These are phyloP conservation scores for Druon quercuslanigerum DNA, from an alignment of 1,140 invertebrate genomes.

Conservation along the genomic window DNA sequence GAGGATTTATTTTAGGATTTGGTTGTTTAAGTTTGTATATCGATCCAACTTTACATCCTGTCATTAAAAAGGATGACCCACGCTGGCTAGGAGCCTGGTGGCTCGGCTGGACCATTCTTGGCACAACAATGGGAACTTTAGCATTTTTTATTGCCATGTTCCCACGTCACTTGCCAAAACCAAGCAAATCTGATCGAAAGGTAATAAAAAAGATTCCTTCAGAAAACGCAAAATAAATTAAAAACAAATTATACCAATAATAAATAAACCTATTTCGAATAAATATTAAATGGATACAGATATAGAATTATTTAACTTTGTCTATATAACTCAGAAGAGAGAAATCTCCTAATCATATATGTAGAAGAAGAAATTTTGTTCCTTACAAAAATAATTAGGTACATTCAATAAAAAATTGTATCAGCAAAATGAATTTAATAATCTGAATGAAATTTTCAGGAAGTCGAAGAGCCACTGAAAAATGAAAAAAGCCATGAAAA, in stretches of 20 bases:
- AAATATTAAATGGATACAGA: too few species aligned
- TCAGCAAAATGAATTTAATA: too few species aligned
- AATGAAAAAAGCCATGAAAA: constrained; percentile 52
- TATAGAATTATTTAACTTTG: too few species aligned
- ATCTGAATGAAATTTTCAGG: constrained; percentile 28
- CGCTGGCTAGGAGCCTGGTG: constrained; percentile 85
- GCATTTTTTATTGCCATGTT: constrained; percentile 79
- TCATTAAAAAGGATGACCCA: constrained; percentile 79
- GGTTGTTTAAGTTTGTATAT: constrained; percentile 80
- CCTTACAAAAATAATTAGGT: too few species aligned
- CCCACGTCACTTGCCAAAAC: constrained; percentile 72
- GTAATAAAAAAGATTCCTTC: constrained; percentile 34
- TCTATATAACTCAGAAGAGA: too few species aligned
- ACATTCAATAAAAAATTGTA: too few species aligned
- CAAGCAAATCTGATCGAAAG: constrained; percentile 43
- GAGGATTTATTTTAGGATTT: constrained; percentile 78
- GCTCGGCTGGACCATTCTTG: constrained; percentile 82
- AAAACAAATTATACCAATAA: too few species aligned
- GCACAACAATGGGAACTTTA: constrained; percentile 77
- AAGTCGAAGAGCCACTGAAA: constrained; percentile 62
- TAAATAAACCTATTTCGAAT: too few species aligned
- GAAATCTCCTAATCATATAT: too few species aligned
- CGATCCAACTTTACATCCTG: constrained; percentile 79
- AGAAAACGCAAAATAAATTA: too few species aligned
- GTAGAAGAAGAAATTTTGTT: too few species aligned